These are phyloP conservation scores for Holothuria scabra DNA, from an alignment of 53 echinoderm and acorn worm genomes.

Conservation along the genomic window DNA sequence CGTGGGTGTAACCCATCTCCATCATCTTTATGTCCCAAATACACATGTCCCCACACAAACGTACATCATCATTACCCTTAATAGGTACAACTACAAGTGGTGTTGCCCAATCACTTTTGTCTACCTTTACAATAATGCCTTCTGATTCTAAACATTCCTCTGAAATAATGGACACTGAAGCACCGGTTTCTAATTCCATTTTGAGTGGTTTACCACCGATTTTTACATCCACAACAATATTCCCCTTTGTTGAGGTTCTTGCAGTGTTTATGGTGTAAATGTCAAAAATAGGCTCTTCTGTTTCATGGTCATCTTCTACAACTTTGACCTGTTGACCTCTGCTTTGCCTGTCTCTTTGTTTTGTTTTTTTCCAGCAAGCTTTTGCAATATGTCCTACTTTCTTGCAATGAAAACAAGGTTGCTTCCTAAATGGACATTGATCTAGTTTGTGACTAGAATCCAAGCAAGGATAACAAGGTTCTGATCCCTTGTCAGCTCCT, in stretches of 20 bases:
- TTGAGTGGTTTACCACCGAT: background rate
- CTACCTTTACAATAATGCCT: slow-evolving; percentile 61
- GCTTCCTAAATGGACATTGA: slow-evolving; percentile 14
- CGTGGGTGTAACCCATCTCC: background rate
- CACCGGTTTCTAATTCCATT: slow-evolving; percentile 29
- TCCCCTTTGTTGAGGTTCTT: background rate
- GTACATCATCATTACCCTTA: background rate
- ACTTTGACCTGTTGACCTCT: background rate
- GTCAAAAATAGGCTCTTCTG: slow-evolving; percentile 1
- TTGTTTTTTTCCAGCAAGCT: background rate
- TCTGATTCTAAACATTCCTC: slow-evolving; percentile 53
- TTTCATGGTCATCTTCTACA: background rate
- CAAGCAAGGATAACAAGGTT: background rate
- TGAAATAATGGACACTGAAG: background rate
- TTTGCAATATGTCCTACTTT: slow-evolving; percentile 30
- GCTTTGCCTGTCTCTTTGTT: background rate
- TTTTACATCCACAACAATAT: background rate
- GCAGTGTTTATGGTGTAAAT: background rate
- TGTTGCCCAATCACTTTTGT: slow-evolving; percentile 63
- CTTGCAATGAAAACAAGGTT: slow-evolving; percentile 11
- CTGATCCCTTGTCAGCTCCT: background rate
- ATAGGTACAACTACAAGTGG: slow-evolving; percentile 58
- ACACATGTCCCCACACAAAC: slow-evolving; percentile 22
- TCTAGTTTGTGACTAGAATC: background rate
- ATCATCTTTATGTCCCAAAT: background rate